Conservation (phyloP, 2,113 vertebrate genomes). For the Anser cygnoides region DNA sequence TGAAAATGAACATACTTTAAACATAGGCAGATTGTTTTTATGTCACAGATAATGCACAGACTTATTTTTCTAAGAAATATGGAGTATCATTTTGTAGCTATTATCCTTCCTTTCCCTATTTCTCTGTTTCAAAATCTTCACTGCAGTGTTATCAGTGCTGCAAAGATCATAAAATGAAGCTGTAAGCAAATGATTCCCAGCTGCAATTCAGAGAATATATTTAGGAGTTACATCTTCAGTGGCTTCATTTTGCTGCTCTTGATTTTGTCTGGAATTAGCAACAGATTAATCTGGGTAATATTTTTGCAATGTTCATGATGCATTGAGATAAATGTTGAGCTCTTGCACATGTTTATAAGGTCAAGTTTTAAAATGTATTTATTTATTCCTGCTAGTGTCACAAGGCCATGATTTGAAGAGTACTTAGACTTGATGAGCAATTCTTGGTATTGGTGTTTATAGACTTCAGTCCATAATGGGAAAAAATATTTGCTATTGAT, state of each 20-base stretch:
- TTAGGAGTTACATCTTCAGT: not conserved
- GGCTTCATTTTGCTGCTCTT: not conserved
- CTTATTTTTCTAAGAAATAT: not conserved
- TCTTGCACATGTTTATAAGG: slow-evolving; percentile 25
- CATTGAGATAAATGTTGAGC: slow-evolving; percentile 24
- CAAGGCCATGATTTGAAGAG: slow-evolving; percentile 6
- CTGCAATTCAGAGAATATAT: not conserved
- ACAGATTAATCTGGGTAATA: not conserved
- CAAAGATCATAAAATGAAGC: not conserved
- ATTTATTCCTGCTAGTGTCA: slow-evolving; percentile 47
- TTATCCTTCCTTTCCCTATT: not conserved
- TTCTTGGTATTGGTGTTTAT: not conserved
- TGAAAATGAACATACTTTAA: not conserved
- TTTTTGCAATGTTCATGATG: not conserved
- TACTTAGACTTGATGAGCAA: not conserved
- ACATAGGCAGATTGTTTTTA: not conserved
- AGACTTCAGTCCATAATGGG: not conserved
- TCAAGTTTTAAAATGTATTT: slow-evolving; percentile 26
- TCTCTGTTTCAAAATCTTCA: not conserved
- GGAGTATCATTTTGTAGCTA: not conserved
- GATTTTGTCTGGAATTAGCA: slow-evolving; percentile 3
- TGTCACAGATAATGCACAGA: not conserved
- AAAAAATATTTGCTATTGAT: slow-evolving; percentile 15
- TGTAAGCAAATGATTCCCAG: not conserved
- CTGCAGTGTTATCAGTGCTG: not conserved